Evolutionary conservation across 2,113 vertebrate species (phyloP).

Genomic region (Nematolebias whitei): DNA sequence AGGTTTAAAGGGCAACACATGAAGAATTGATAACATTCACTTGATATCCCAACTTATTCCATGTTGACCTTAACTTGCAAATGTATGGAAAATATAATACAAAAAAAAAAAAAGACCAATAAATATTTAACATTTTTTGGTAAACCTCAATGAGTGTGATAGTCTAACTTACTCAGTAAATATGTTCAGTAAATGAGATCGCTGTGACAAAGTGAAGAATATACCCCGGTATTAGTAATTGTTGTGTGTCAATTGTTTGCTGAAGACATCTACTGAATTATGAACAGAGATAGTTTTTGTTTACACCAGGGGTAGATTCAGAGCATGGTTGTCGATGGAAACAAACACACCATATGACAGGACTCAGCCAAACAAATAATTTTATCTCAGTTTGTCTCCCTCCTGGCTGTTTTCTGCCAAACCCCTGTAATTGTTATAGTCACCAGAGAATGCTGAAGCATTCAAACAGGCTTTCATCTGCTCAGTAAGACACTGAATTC

Average conservation of each 20-base stretch:
- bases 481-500: conserved; percentile 26
- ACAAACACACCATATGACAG: conserved; percentile 57
- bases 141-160: conserved; percentile 43
- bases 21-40: conserved; percentile 44
- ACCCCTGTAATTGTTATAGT: conserved; percentile 51
- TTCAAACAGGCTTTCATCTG: conserved; percentile 52
- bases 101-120: conserved; percentile 71
- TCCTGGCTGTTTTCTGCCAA: conserved; percentile 54
- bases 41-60: conserved; percentile 66
- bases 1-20: conserved; percentile 5
- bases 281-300: conserved; percentile 41
- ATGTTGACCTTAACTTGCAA: conserved; percentile 77
- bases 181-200: conserved; percentile 18
- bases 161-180: conserved; percentile 27
- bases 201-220: conserved; percentile 34
- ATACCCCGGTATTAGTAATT: conserved; percentile 39
- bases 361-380: conserved; percentile 48
- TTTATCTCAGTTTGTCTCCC: conserved; percentile 20
- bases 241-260: conserved; percentile 46
- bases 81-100: conserved; percentile 75
- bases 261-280: conserved; percentile 50
- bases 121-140: conserved; percentile 82
- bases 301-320: conserved; percentile 45
- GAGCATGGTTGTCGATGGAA: conserved; percentile 32
- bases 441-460: conserved; percentile 44